Evolutionary conservation across 2,113 vertebrate species (phyloP), one percentile per base, ranked within the genome.

Genomic region (Oryzias celebensis): DNA sequence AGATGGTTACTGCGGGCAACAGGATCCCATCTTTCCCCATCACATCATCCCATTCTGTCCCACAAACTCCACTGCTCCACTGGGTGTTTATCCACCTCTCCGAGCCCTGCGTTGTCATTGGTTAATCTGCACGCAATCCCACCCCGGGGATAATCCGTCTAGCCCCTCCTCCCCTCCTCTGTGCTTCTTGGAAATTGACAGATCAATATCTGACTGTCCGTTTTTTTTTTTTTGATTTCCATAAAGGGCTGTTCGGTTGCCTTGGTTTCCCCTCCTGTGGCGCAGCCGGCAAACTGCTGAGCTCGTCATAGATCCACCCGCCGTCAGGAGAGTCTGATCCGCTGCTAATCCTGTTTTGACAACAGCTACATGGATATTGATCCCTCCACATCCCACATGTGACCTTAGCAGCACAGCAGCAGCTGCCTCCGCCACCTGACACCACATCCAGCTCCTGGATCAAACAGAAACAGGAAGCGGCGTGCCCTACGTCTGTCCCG

Each of bases 11-110:
- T 71, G 59, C n/a, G 1, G 73, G 87, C 80, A 59, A 61, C 26
- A 54, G 81, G 81, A 81, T 81, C 80, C 86, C 86, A 90, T 87
- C 80, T 89, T 87, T 84, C 85, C 31, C 87, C 75, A 68, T 82
- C 81, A 62, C 62, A 74, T 80, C 77, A 75, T 64, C 31, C 54
- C 67, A 46, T 64, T 81, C 73, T 62, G 43, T 65, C 54, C 16
- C 53, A 47, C 54, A 62, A 50, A 55, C 52, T 28, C 5, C 52
- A 52, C 58, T 56, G 59, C 62, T 36, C 41, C 15, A 18, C 65
- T 54, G 53, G 50, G 49, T 62, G 42, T 41, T 16, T 2, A 28
- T 64, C 57, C 65, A 13, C 13, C 52, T 61, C 64, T 68, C 45
- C 52, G 52, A 81, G 61, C 22, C 56, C 0, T 50, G 67, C 52